Evolutionary conservation across 2,797 vertebrate species (phyloP), one percentile per base, ranked within the genome.

Genomic region (Molossus molossus): DNA sequence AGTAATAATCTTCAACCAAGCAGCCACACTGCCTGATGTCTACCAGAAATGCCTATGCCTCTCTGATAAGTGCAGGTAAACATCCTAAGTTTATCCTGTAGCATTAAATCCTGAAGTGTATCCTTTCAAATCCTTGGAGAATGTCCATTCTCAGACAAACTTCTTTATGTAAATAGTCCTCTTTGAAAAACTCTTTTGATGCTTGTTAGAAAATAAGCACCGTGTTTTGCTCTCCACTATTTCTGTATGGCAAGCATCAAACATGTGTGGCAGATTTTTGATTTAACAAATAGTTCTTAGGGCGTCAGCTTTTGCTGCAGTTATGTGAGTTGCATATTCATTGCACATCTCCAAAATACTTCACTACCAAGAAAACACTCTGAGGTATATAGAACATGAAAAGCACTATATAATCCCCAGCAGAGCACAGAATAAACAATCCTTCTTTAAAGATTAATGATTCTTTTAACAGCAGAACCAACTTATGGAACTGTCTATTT

Each of bases 361-460:
- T 97, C 95, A 94, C 60, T 95, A 89, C 95, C 97, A 95, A 96
- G 84, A 96, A 97, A 98, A 96, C 64, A 88, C 89, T 98, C 94
- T 91, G 97, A 98, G 89, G 91, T 95, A 96, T 95, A 96, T 8
- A 97, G 94, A 81, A 96, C 82, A 94, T 80, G 93, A 96, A 98
- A 97, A 97, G 53, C 89, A 96, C 90, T 93, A 96, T 93, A 97
- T 96, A 98, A 98, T 97, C 80, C 0, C 0, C 72, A 95, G 91
- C 58, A 96, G 89, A 86, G 90, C 93, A 75, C 60, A 96, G 94
- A 97, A 94, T 73, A 95, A 98, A 97, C 92, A 90, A 97, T 80
- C 84, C 92, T 65, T 97, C 97, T 94, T 98, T 97, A 97, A 98
- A 98, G 96, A 98, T 96, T 97, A 97, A 98, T 97, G 96, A 95